phyloP scores from a whole-genome alignment of 2,797 vertebrate species.

The Pseudochromis fuscus region DNA sequence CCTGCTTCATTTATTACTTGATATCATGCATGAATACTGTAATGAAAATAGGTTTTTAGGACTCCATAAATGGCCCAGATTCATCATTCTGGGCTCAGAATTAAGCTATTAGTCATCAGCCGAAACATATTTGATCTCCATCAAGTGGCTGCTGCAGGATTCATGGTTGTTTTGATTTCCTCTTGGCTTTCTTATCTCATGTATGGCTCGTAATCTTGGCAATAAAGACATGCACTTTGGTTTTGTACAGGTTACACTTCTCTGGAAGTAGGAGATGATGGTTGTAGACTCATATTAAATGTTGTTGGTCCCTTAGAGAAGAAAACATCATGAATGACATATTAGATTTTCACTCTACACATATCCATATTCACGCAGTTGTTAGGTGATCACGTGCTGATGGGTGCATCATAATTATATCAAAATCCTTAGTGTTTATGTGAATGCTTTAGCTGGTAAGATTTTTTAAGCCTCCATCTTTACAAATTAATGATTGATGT shows the following conservation, averaged over 20 bases:
- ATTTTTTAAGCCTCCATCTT: background rate
- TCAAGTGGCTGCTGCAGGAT: constrained; percentile 50
- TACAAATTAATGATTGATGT: no score
- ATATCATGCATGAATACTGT: constrained; percentile 23
- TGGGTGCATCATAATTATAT: no score
- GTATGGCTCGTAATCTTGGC: constrained; percentile 15
- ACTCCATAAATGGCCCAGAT: constrained; percentile 66
- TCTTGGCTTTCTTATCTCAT: constrained; percentile 38
- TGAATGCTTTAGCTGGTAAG: no score
- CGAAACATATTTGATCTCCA: constrained; percentile 66
- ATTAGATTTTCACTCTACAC: background rate
- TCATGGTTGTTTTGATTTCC: constrained; percentile 47
- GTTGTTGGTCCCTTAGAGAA: constrained; percentile 10
- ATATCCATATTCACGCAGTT: background rate
- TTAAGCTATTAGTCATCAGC: constrained; percentile 68
- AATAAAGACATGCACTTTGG: constrained; percentile 37
- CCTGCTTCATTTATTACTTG: constrained; percentile 24
- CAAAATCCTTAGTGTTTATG: no score
- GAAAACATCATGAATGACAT: no score
- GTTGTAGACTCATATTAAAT: constrained; percentile 15
- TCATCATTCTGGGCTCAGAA: constrained; percentile 60
- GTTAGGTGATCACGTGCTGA: background rate
- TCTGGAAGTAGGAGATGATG: constrained; percentile 6
- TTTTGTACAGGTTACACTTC: constrained; percentile 36
- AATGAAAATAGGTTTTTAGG: constrained; percentile 55